Base-by-base conservation (phyloP, 1,140 invertebrate species). In the Agrypnia vestita region DNA sequence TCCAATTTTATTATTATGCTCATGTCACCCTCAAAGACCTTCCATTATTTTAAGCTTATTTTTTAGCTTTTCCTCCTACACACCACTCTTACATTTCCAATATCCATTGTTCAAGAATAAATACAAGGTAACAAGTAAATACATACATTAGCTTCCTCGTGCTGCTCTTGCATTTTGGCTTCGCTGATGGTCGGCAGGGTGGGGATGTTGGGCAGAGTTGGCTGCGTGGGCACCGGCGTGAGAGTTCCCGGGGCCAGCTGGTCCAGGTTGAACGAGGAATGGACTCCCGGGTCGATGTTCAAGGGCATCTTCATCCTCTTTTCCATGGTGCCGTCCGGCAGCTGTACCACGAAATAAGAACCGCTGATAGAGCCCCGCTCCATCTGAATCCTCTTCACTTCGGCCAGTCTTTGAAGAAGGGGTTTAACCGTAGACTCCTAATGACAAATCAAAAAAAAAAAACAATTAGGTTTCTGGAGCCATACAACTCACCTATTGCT, bases 211-310 rank as follows among this genome's bases (percentile, higher is more conserved):
- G 90, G 91, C 62, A 92, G 85, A 3, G 88, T 89, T 7, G 79
- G 85, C 87, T 88, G 88, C 86, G 84, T 94, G 84, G 92, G 94
- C 84, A 95, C 94, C 79, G 94, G 92, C 49, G 93, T 94, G 83
- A 95, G 89, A 47, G 92, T 93, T 86, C 91, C 91, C 77, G 93
- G 75, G 12, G 78, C 94, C 84, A 95, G 89, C 86, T 94, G 91
- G 86, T 97, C 96, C 84, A 98, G 88, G 87, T 97, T 96, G 80
- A 97, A 92, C 84, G 95, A 97, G 11, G 96, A 97, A 86, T 97
- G 96, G 19, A 97, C 96, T 43, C 96, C 96, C n/a, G 96, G 96
- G 89, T 98, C 96, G 47, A 95, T 92, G 88, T 97, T 96, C n/a
- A 96, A 89, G 15, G 96, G 95, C 88, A 93, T 91, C 89, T 97